Percentiles rank a stretch among this genome's conserved stretches.
phyloP scores from a whole-genome alignment of 2,113 vertebrate species.

The Talpa occidentalis region DNA sequence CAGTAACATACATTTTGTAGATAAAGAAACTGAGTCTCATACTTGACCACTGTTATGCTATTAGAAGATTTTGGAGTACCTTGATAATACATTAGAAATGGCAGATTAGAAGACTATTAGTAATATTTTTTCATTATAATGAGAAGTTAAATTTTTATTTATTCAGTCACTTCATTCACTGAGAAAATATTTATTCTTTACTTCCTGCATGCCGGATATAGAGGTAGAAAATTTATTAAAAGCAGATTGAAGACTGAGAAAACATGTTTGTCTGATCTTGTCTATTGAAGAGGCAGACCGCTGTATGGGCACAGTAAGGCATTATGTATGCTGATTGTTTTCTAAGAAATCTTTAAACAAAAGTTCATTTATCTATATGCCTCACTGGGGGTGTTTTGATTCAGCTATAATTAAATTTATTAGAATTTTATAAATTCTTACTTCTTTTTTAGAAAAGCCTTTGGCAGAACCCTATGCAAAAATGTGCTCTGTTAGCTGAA shows the following conservation, averaged over 20 bases:
- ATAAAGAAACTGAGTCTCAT: neutral
- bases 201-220: neutral
- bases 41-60: neutral
- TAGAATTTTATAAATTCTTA: neutral
- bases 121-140: neutral
- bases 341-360: neutral
- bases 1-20: neutral
- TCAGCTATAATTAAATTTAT: neutral
- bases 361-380: neutral
- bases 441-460: neutral
- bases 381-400: neutral
- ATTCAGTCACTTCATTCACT: neutral
- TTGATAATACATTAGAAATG: neutral
- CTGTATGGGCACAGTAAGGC: neutral
- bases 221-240: neutral
- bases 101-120: neutral
- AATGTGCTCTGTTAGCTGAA: neutral
- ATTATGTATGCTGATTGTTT: neutral
- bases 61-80: neutral
- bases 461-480: neutral
- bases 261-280: neutral
- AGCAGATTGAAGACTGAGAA: neutral
- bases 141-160: neutral
- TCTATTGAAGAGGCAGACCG: neutral
- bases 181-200: neutral